Percentiles rank a stretch among this genome's conserved stretches.
phyloP scores from a whole-genome alignment of 2,888 invertebrate genomes.

The Scaptomyza flava region DNA sequence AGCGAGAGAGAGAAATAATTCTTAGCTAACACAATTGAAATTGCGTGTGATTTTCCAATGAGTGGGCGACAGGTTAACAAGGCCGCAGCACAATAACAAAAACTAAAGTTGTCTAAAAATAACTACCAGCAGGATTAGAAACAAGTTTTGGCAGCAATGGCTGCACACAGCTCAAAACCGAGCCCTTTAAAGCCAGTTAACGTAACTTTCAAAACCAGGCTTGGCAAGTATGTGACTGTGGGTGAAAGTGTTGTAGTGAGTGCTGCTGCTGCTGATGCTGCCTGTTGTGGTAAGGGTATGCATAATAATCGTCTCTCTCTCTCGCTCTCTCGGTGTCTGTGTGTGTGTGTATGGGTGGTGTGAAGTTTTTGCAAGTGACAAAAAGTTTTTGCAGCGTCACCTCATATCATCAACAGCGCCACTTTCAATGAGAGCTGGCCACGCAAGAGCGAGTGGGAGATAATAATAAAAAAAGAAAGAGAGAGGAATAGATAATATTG shows the following conservation, averaged over 20 bases:
- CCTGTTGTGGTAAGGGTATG: slow-evolving; percentile 4
- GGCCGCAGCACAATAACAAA: neutral
- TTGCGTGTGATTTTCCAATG: neutral
- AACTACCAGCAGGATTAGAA: neutral
- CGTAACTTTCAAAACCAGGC: slow-evolving; percentile 60
- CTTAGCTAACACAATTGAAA: neutral
- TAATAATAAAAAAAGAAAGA: neutral
- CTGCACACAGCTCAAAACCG: slow-evolving; percentile 36
- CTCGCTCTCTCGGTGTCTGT: slow-evolving; percentile 16
- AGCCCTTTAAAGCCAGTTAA: slow-evolving; percentile 65
- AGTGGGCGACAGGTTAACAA: neutral
- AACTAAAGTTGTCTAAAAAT: neutral
- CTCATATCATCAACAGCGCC: slow-evolving; percentile 63
- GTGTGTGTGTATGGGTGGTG: slow-evolving; percentile 1
- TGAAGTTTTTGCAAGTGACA: slow-evolving; percentile 69
- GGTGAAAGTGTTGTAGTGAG: neutral
- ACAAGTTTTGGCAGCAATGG: slow-evolving; percentile 8
- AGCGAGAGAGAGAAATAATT: neutral
- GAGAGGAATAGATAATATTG: neutral
- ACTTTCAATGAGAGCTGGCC: slow-evolving; percentile 41
- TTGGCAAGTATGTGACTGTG: slow-evolving; percentile 34
- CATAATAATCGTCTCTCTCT: slow-evolving; percentile 9
- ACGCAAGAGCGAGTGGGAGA: neutral
- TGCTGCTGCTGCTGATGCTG: neutral
- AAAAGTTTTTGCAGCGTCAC: slow-evolving; percentile 65